phyloP scores from a whole-genome alignment of 2,113 vertebrate species.

The Anoplopoma fimbria region DNA sequence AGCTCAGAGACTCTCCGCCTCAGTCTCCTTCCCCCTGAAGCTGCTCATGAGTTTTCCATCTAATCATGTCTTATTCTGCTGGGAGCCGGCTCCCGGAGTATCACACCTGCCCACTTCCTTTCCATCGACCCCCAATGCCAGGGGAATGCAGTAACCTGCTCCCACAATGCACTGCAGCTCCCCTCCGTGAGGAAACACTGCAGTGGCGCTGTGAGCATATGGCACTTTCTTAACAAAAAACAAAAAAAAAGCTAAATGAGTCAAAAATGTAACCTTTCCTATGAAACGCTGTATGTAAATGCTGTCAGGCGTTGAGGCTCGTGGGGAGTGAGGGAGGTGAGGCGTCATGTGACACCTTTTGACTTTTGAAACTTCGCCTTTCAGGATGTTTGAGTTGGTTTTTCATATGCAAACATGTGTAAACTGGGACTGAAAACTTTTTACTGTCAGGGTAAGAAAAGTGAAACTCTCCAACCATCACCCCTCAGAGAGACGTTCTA shows the following conservation, averaged over 20 bases:
- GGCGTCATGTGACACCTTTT: constrained; percentile 16
- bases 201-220: constrained; percentile 62
- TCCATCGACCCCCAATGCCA: constrained; percentile 30
- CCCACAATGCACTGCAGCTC: constrained; percentile 72
- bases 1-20: constrained; percentile 40
- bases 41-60: constrained; percentile 66
- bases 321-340: not conserved
- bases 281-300: constrained; percentile 40
- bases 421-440: constrained; percentile 42
- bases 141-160: constrained; percentile 53
- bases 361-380: constrained; percentile 13
- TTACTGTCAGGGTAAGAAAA: not conserved
- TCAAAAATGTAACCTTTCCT: constrained; percentile 59
- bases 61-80: constrained; percentile 76
- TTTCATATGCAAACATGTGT: constrained; percentile 37
- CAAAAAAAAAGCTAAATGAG: constrained; percentile 20
- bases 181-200: constrained; percentile 44
- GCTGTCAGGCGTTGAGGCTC: not conserved
- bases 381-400: not conserved
- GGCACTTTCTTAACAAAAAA: constrained; percentile 60
- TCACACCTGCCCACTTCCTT: constrained; percentile 78
- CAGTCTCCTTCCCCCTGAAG: constrained; percentile 5
- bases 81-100: constrained; percentile 68
- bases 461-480: constrained; percentile 26
- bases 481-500: constrained; percentile 4